Evolutionary conservation across 2,113 vertebrate genomes (phyloP).

Genomic region (Nothocercus nigrocapillus): DNA sequence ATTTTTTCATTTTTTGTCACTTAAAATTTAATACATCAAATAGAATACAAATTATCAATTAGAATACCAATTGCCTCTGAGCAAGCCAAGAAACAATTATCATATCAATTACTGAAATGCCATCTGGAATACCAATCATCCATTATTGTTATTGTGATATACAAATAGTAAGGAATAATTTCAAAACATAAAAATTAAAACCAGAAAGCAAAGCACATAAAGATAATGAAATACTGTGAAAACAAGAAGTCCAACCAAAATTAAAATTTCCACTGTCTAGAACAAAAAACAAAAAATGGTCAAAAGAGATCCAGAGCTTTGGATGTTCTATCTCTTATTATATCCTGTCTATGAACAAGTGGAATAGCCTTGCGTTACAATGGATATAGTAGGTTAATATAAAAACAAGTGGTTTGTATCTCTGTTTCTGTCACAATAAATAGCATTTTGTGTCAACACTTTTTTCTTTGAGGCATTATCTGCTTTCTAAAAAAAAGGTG

Average conservation of each 20-base stretch:
- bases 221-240: background rate
- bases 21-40: background rate
- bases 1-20: background rate
- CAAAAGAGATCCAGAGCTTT: background rate
- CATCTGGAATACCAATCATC: background rate
- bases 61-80: background rate
- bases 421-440: constrained; percentile 13
- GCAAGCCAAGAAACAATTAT: background rate
- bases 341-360: background rate
- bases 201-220: background rate
- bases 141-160: background rate
- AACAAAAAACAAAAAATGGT: background rate
- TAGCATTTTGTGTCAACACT: background rate
- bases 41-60: background rate
- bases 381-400: background rate
- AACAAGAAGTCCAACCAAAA: background rate
- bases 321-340: background rate
- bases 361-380: background rate
- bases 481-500: background rate
- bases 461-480: background rate
- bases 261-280: background rate
- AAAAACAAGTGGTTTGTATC: background rate
- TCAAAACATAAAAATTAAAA: background rate
- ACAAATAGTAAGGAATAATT: background rate
- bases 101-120: background rate